These are phyloP conservation scores for Chloroceryle inda DNA, from an alignment of 2,797 vertebrate species.

Conservation along the genomic window DNA sequence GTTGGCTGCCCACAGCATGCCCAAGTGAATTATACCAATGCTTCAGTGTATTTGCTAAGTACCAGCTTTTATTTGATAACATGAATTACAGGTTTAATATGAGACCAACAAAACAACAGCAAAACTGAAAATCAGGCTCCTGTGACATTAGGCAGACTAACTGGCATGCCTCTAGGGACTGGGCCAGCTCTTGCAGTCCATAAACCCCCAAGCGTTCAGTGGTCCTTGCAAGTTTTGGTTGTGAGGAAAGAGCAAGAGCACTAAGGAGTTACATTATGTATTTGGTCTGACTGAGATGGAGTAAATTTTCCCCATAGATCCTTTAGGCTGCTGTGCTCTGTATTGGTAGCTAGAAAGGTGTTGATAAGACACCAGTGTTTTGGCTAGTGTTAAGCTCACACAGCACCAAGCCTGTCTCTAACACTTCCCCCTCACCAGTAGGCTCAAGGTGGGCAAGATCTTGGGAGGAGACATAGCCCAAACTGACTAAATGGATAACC, in stretches of 20 bases:
- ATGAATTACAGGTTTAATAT: constrained; percentile 33
- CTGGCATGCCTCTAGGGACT: neutral
- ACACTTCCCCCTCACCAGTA: neutral
- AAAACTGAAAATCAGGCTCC: neutral
- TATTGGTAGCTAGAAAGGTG: neutral
- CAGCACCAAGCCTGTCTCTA: neutral
- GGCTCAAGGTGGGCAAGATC: neutral
- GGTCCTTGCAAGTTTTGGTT: neutral
- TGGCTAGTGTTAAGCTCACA: neutral
- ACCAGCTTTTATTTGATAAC: neutral
- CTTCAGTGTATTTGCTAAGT: constrained; percentile 25
- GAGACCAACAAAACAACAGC: neutral
- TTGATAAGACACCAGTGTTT: neutral
- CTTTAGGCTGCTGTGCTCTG: neutral
- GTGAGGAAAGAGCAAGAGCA: neutral
- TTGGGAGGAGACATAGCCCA: neutral
- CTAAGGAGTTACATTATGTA: neutral
- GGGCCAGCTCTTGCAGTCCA: neutral
- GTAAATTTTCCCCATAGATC: neutral
- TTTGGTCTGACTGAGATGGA: neutral
- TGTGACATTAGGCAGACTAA: neutral
- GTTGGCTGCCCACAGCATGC: constrained; percentile 43
- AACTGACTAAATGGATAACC: neutral
- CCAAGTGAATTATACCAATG: constrained; percentile 56
- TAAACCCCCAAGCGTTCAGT: neutral